A percentile compares a stretch with the other conserved stretches of the same genome.
phyloP scores from a whole-genome alignment of 2,888 invertebrate genomes.

The Onchidella celtica region DNA sequence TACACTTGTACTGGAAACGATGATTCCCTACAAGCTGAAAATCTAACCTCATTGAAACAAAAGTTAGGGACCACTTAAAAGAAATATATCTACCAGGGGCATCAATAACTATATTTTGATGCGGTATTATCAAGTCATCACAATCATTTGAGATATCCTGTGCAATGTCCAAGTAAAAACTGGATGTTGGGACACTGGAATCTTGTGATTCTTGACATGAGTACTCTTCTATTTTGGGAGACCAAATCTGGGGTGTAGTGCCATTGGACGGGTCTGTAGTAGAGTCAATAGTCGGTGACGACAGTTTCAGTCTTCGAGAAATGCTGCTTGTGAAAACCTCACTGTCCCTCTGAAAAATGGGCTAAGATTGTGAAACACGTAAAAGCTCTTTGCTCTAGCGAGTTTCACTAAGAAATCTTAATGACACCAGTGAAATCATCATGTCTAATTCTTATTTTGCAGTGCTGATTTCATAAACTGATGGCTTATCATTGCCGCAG shows the following conservation, averaged over 20 bases:
- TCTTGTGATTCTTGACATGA: constrained; percentile 43
- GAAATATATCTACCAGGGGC: constrained; percentile 10
- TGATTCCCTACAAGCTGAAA: too few relatives aligned
- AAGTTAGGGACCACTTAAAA: too few relatives aligned
- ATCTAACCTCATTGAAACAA: too few relatives aligned
- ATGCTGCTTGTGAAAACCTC: constrained; percentile 14
- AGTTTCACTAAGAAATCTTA: too few relatives aligned
- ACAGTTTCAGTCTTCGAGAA: constrained; percentile 60
- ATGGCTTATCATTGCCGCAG: too few relatives aligned
- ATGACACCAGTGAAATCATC: too few relatives aligned
- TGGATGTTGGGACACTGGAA: constrained; percentile 47
- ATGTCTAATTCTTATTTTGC: too few relatives aligned
- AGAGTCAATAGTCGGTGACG: constrained; percentile 71
- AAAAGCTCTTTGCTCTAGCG: too few relatives aligned
- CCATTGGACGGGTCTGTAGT: constrained; percentile 57
- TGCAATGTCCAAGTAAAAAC: constrained; percentile 4
- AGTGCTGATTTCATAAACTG: too few relatives aligned
- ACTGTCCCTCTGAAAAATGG: constrained; percentile 40
- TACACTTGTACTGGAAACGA: too few relatives aligned
- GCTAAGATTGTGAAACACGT: too few relatives aligned
- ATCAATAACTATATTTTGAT: constrained; percentile 14
- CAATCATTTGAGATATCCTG: background rate
- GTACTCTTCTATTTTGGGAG: background rate
- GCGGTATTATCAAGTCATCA: constrained; percentile 13
- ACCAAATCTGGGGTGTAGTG: constrained; percentile 10